Evolutionary conservation across 2,797 vertebrate species (phyloP), one percentile per base, ranked within the genome.

Genomic region (Hydrophis major): DNA sequence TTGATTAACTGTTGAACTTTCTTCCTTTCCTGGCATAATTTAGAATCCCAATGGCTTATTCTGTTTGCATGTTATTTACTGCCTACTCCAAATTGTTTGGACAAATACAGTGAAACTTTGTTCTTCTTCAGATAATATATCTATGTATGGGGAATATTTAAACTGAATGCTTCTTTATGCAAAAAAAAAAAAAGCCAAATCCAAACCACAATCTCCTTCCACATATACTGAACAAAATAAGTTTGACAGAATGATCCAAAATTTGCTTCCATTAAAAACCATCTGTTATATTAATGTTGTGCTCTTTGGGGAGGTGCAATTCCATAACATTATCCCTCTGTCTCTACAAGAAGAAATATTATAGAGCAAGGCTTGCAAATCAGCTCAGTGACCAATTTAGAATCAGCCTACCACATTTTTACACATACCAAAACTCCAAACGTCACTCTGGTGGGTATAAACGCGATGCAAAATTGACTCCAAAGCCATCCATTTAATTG

Each of bases 401-500:
- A 89, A 47, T 86, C 87, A 94, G 2, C 50, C 1, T 2, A 74
- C 1, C 20, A 89, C 22, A 57, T 32, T 27, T 87, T 63, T 78
- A 87, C 92, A 97, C 98, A 98, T 94, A 99, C 99, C 99, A 0
- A 99, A 99, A 97, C 99, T 99, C 99, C 99, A 99, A 89, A 99
- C 99, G 16, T 99, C 99, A 69, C 99, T 99, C 96, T 99, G 99
- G 94, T 99, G 99, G 57, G 99, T 99, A 93, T 99, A 99, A 86
- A 98, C 99, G 94, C 98, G 98, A 95, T 99, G 98, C 78, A 99
- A 97, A 97, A 99, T 99, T 0, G 99, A 99, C 95, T 99, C 99
- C 96, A 99, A 94, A 0, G 99, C 99, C 99, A 99, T 99, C 99
- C 99, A 99, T 96, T 99, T 99, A 94, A 99, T 99, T 57, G 99